Evolutionary conservation across 2,888 invertebrate species (phyloP), one percentile per base, ranked within the genome.

Genomic region (Cephus sareptanus): DNA sequence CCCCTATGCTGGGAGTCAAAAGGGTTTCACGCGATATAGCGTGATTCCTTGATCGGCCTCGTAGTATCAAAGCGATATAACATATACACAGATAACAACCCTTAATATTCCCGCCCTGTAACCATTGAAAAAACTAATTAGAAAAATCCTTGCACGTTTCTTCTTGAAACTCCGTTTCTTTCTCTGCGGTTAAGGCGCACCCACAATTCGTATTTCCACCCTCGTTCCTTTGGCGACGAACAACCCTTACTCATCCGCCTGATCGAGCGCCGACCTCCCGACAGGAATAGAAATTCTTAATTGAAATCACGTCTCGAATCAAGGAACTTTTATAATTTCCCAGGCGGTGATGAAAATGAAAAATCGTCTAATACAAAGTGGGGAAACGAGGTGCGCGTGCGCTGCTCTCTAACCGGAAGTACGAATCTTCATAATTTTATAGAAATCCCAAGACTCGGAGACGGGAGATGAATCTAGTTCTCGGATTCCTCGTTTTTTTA

Each of bases 311-410:
- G 82, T 74, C 76, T 69, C 76, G 73, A 78, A 69, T 73, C 74
- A 77, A 80, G 84, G 82, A 85, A 86, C 85, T 89, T 88, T 87
- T 83, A 85, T 85, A 88, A 89, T 85, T 88, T 87, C 86, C 87
- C 79, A 83, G 86, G 84, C 84, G 88, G 87, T 89, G 84, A 88
- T 89, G 87, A 88, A 89, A 89, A 88, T 88, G 88, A 87, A 87
- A 88, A 89, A 86, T 89, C 86, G 82, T 81, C 82, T 83, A 83
- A 83, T 87, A 23, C 71, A 11, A 11, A 70, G 31, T 30, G 30
- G 12, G 1, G 71, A 70, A 40, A 40, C 40, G 15, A 40, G 40
- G 6, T 1, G 40, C 40, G 40, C 40, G 6, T 40, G 40, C 40
- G 40, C 15, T 40, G 6, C 1, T 40, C 15, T 40, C 15, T 23